Base-by-base conservation (phyloP, 2,888 invertebrate genomes). In the Gerris lacustris region DNA sequence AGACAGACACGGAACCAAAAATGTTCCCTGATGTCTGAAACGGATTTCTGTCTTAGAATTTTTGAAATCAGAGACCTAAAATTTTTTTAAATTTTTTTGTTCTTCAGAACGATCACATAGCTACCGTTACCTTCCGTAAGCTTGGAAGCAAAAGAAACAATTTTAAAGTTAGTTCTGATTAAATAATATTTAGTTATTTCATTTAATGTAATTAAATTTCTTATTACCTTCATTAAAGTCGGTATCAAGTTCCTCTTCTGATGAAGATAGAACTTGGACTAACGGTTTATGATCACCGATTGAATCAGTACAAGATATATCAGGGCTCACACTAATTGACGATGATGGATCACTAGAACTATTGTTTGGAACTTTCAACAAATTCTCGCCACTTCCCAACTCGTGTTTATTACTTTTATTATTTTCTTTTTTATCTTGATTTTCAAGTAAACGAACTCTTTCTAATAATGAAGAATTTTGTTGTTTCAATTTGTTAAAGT, bases 321-420 rank as follows among this genome's bases (percentile, higher is more conserved):
- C 84, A 0, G 85, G 86, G 81, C 82, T 88, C 81, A 72, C 73
- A 64, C 75, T 75, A 63, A 75, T 67, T 0, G 73, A 72, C 9
- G 73, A 73, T 11, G 71, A 67, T n/a, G 64, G 67, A 69, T 74
- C 73, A 55, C 74, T 70, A 44, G 71, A 44, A 9, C 71, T 62
- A 11, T 73, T 70, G 5, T 55, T 55, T 5, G 76, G 75, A 15
- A 75, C 75, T 68, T 74, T 72, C 47, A 75, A 72, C 70, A 55
- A 15, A 55, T 55, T 55, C 55, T 55, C 55, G 5, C 31, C 31
- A 31, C 31, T 31, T 31, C 31, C 31, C 31, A 31, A 31, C 31
- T 31, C 31, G 31, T 31, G 31, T 31, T 55, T 55, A 15, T 55
- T 15, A 55, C 15, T 11, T 55, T 55, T 55, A 5, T 55, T 55